phyloP scores from a whole-genome alignment of 1,140 invertebrate species.

The Episyrphus balteatus region DNA sequence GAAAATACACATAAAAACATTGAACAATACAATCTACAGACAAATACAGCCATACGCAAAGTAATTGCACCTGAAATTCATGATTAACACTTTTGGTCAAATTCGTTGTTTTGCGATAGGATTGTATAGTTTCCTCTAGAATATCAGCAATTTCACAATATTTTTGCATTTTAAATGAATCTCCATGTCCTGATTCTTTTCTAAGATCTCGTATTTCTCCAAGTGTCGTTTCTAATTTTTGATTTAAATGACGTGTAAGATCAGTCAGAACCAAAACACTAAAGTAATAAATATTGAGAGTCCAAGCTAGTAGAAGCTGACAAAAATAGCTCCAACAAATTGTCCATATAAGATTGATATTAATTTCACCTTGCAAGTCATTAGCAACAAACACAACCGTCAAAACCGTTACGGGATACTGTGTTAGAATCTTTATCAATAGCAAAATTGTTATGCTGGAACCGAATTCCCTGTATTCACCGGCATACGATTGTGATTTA shows the following conservation, averaged over 20 bases:
- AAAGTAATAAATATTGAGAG: not conserved
- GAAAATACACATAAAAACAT: conserved; percentile 5
- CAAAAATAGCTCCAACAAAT: conserved; percentile 3
- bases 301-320: conserved; percentile 2
- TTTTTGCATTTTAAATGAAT: not conserved
- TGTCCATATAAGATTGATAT: not conserved
- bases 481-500: too few relatives aligned
- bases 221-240: not conserved
- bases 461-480: too few relatives aligned
- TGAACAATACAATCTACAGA: conserved; percentile 4
- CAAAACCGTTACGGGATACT: too few relatives aligned
- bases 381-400: too few relatives aligned
- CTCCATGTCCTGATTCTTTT: not conserved
- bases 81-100: not conserved
- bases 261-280: not conserved
- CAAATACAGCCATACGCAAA: conserved; percentile 1
- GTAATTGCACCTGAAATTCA: not conserved
- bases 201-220: not conserved
- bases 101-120: not conserved
- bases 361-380: too few relatives aligned
- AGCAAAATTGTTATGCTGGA: too few relatives aligned
- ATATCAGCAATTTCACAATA: not conserved
- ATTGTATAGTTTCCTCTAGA: not conserved
- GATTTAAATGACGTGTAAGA: not conserved
- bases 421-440: too few relatives aligned